These are phyloP conservation scores for Brachyopa scutellaris DNA, from an alignment of 2,888 invertebrate genomes.

Conservation along the genomic window DNA sequence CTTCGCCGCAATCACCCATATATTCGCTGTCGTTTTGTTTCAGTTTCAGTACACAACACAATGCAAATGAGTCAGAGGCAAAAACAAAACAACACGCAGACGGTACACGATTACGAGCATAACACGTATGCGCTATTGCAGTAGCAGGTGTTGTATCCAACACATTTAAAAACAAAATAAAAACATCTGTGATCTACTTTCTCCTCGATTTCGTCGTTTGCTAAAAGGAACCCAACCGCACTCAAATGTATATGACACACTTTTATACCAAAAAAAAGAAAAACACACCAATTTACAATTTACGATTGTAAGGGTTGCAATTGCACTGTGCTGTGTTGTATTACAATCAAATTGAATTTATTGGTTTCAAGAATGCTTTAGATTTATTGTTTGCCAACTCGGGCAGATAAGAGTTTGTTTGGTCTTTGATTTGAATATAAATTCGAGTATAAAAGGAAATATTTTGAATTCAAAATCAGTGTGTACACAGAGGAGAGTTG, in stretches of 20 bases:
- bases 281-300: background rate
- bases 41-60: too few relatives aligned
- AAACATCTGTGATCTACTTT: conserved; percentile 69
- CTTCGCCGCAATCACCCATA: conserved; percentile 39
- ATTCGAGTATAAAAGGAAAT: conserved; percentile 19
- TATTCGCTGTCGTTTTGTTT: conserved; percentile 37
- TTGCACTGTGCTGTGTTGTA: background rate
- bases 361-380: background rate
- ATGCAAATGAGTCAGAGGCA: background rate
- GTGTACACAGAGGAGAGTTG: background rate
- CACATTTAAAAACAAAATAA: too few relatives aligned
- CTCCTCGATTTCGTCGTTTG: conserved; percentile 10
- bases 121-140: background rate
- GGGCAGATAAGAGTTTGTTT: background rate
- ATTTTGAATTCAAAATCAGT: background rate
- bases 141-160: conserved; percentile 17
- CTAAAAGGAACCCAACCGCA: background rate
- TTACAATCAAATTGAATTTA: conserved; percentile 20
- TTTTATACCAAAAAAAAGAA: background rate
- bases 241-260: conserved; percentile 26
- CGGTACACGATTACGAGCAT: background rate
- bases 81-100: background rate
- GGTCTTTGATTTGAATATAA: conserved; percentile 1
- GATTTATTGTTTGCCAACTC: conserved; percentile 19
- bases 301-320: background rate